Percentiles rank a stretch among this genome's conserved stretches.
Conservation (phyloP, 2,113 vertebrate genomes). For the Phasianus colchicus region DNA sequence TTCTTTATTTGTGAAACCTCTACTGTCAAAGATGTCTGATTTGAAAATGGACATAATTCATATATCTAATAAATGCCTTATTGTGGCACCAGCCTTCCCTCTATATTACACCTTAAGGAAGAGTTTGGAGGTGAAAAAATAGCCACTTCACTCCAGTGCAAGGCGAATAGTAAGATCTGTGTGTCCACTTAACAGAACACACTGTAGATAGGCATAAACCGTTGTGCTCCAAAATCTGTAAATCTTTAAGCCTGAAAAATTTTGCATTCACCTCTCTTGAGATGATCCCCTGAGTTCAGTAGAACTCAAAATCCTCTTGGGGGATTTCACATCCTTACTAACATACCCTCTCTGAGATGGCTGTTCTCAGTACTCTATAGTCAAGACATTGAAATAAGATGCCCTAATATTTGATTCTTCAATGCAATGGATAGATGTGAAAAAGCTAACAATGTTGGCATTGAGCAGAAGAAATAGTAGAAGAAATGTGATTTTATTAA, state of each 20-base stretch:
- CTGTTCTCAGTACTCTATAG: neutral
- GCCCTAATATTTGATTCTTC: neutral
- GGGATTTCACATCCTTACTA: neutral
- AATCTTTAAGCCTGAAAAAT: neutral
- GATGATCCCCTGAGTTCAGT: neutral
- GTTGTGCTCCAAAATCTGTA: neutral
- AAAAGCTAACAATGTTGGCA: neutral
- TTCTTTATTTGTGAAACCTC: neutral
- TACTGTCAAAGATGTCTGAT: fast-evolving
- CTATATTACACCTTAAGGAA: neutral
- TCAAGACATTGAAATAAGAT: neutral
- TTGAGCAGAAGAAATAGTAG: neutral
- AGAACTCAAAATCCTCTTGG: neutral
- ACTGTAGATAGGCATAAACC: neutral
- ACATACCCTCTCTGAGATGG: neutral
- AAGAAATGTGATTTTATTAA: neutral
- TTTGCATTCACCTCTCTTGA: neutral
- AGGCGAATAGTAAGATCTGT: neutral
- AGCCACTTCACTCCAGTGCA: neutral
- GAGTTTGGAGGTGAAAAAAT: neutral
- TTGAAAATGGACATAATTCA: neutral
- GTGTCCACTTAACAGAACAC: neutral
- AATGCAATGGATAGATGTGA: neutral
- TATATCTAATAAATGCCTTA: no score
- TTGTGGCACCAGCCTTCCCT: neutral